Evolutionary conservation across 1,140 invertebrate genomes (phyloP).

Genomic region (Aleiodes sp.): DNA sequence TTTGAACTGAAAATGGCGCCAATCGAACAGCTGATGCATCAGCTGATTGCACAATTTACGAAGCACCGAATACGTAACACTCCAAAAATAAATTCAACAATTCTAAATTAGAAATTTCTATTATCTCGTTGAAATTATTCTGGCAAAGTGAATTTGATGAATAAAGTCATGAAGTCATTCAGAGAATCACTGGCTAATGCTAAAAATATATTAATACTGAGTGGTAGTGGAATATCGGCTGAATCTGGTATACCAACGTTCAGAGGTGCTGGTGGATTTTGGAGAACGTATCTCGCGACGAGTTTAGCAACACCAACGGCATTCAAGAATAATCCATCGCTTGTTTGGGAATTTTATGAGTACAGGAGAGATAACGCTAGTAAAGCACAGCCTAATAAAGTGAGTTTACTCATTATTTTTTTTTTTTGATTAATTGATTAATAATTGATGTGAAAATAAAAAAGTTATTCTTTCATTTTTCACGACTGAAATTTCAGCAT

Average conservation of each 20-base stretch:
- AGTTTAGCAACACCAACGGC: constrained; percentile 75
- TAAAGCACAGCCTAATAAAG: constrained; percentile 74
- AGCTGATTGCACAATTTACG: too few species aligned
- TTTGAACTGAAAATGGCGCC: too few species aligned
- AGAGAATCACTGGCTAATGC: constrained; percentile 67
- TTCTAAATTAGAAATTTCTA: background rate
- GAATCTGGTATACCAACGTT: constrained; percentile 87
- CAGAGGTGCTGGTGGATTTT: constrained; percentile 79
- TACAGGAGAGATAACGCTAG: constrained; percentile 75
- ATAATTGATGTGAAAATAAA: background rate
- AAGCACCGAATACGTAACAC: too few species aligned
- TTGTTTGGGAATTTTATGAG: constrained; percentile 86
- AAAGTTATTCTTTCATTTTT: background rate
- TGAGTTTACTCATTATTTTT: constrained; percentile 48
- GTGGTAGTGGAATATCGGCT: constrained; percentile 82
- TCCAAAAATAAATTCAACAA: background rate
- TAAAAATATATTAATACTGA: constrained; percentile 75
- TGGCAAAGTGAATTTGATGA: constrained; percentile 29
- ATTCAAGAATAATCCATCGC: constrained; percentile 73
- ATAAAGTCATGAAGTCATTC: constrained; percentile 66
- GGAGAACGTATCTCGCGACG: constrained; percentile 77
- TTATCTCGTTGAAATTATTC: background rate
- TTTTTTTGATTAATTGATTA: background rate
- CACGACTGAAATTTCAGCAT: too few species aligned
- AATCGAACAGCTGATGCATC: too few species aligned